These are phyloP conservation scores for Elysia crispata DNA, from an alignment of 2,888 invertebrate genomes.

Conservation along the genomic window DNA sequence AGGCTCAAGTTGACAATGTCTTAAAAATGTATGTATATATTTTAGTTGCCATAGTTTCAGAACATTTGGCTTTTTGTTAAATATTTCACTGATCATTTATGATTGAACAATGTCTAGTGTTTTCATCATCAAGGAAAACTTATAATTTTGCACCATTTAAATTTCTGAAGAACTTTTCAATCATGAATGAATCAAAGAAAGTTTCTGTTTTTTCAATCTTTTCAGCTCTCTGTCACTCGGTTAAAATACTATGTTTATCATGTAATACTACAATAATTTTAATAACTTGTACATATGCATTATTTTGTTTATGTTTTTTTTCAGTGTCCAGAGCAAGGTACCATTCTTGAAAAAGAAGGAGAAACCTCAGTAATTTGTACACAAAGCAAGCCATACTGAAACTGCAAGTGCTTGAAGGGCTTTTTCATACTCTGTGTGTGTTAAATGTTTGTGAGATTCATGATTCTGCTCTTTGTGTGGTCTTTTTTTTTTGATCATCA, in stretches of 20 bases:
- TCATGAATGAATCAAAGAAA: too few species aligned
- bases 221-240: too few species aligned
- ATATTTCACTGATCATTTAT: too few species aligned
- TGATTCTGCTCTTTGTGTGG: not conserved
- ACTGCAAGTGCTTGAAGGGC: not conserved
- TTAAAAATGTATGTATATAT: constrained; percentile 70
- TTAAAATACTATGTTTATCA: too few species aligned
- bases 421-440: not conserved
- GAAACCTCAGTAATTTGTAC: constrained; percentile 61
- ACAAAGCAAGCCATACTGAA: not conserved
- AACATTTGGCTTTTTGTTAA: too few species aligned
- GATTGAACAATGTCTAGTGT: too few species aligned
- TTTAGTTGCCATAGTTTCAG: not conserved
- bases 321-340: constrained; percentile 73
- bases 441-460: not conserved
- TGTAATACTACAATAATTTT: not conserved
- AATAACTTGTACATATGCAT: not conserved
- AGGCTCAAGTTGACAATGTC: constrained; percentile 69
- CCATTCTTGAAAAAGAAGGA: constrained; percentile 75
- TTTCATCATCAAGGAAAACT: too few species aligned
- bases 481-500: not conserved
- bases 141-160: too few species aligned
- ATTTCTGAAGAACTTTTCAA: too few species aligned
- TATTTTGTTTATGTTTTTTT: constrained; percentile 34
- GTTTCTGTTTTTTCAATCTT: not conserved